Conservation (phyloP, 1,140 invertebrate genomes). For the Hesperophylax magnus region DNA sequence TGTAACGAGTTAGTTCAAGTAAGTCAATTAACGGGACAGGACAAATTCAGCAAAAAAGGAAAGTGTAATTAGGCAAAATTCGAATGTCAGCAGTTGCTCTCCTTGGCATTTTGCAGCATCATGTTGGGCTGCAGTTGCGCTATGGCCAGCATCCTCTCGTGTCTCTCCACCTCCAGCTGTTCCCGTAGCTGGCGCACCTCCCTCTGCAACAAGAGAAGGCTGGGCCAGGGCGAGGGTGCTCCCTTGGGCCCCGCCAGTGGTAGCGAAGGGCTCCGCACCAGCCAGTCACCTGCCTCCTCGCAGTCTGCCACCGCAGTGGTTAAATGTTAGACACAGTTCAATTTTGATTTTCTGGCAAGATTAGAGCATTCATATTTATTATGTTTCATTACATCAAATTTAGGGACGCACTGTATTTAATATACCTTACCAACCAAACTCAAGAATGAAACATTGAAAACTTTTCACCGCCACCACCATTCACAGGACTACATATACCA, state of each 20-base stretch:
- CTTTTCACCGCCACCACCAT: too few species aligned
- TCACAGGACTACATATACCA: too few species aligned
- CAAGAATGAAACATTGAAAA: too few species aligned
- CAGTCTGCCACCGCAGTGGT: constrained; percentile 62
- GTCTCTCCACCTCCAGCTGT: constrained; percentile 67
- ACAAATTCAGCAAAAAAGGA: too few species aligned
- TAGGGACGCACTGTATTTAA: too few species aligned
- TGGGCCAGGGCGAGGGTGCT: constrained; percentile 65
- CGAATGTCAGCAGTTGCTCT: constrained; percentile 66
- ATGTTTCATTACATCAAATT: too few species aligned
- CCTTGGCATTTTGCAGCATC: constrained; percentile 65
- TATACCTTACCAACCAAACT: too few species aligned
- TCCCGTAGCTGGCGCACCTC: constrained; percentile 66
- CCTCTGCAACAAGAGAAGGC: constrained; percentile 66
- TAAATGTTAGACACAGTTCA: constrained; percentile 25
- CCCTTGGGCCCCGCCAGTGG: constrained; percentile 64
- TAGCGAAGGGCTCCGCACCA: constrained; percentile 68
- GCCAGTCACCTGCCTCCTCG: constrained; percentile 65
- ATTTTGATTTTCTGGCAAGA: background rate
- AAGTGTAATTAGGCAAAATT: too few species aligned
- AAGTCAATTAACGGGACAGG: too few species aligned
- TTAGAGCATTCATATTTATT: background rate
- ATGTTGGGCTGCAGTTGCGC: constrained; percentile 64
- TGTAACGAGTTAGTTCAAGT: too few species aligned
- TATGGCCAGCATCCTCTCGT: constrained; percentile 67